These are phyloP conservation scores for Dendrophyllia cribrosa DNA, from an alignment of 64 coral and sea anemone species.

Conservation along the genomic window DNA sequence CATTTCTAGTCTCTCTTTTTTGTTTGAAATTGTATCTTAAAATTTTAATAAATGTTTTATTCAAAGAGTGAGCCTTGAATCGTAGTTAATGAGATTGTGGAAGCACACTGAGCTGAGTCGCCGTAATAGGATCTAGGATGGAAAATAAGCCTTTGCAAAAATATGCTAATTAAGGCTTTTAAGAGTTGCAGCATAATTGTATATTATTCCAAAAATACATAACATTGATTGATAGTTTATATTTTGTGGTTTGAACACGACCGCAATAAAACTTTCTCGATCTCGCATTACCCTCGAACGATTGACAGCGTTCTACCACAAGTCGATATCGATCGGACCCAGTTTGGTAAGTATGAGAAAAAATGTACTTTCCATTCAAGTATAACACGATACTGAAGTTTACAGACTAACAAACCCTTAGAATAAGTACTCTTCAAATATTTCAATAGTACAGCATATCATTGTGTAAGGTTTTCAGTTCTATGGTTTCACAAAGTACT, in stretches of 20 bases:
- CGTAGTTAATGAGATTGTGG: background rate
- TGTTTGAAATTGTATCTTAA: slow-evolving; percentile 1
- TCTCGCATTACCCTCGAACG: background rate
- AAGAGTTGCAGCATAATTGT: slow-evolving; percentile 1
- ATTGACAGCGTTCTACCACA: background rate
- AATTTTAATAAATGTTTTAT: background rate
- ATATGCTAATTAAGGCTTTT: slow-evolving; percentile 51
- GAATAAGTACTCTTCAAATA: background rate
- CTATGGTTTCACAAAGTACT: too few species aligned
- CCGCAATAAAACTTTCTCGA: background rate
- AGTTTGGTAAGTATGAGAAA: background rate
- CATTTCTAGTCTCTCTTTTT: background rate
- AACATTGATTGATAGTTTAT: background rate
- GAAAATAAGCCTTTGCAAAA: background rate
- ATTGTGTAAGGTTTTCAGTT: too few species aligned
- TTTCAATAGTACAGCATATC: too few species aligned
- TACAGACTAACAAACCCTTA: background rate
- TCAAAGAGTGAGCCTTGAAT: background rate
- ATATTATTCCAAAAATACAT: background rate
- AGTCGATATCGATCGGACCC: background rate
- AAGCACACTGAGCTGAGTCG: background rate
- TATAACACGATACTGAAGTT: background rate
- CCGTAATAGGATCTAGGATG: background rate
- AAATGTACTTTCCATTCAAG: too few species aligned
- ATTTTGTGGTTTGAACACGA: background rate